Conservation (phyloP, 23 tunicate genomes). For the Botrylloides violaceus region DNA sequence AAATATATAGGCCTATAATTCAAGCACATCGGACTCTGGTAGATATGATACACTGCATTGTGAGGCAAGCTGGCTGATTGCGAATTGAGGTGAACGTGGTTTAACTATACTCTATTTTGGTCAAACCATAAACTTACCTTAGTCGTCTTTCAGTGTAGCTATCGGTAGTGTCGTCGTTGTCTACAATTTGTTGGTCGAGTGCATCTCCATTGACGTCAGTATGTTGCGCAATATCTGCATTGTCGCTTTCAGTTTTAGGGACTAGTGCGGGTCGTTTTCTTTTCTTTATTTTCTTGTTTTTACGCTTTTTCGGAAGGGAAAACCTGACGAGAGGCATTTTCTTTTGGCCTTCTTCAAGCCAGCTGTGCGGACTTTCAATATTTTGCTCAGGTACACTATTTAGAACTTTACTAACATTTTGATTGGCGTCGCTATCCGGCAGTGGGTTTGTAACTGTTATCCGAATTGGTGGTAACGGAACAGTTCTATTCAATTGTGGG, state of each 20-base stretch:
- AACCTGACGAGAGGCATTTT: conserved; percentile 3
- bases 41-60: no score
- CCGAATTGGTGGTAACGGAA: conserved; percentile 18
- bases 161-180: no score
- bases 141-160: no score
- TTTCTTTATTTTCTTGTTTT: conserved; percentile 4
- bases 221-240: no score
- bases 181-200: no score
- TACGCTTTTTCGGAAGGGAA: neutral
- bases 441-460: conserved; percentile 26
- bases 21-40: no score
- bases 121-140: no score
- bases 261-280: neutral
- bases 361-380: neutral
- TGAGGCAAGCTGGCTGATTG: no score
- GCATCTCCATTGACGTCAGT: no score
- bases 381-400: neutral
- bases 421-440: neutral
- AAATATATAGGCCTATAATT: no score
- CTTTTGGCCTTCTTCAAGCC: neutral
- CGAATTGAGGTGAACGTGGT: no score
- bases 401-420: neutral
- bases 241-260: neutral
- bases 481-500: neutral
- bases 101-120: no score